Percentiles rank a stretch among this genome's conserved stretches.
phyloP scores from a whole-genome alignment of 2,888 invertebrate genomes.

The Apomyelois bistriatella region DNA sequence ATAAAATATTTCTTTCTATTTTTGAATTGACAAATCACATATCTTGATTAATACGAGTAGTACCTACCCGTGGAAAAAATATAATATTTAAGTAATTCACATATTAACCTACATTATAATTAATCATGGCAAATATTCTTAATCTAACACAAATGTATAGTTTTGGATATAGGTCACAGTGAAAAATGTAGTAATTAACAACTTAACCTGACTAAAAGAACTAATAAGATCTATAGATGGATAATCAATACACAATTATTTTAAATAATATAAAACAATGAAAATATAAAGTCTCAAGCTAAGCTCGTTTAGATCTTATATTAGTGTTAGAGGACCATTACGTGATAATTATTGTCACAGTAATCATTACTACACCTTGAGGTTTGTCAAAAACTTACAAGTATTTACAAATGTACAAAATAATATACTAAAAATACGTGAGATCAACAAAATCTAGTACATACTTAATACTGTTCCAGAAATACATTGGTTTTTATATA shows the following conservation, averaged over 20 bases:
- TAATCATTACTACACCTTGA: slow-evolving; percentile 43
- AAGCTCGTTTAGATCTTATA: slow-evolving; percentile 66
- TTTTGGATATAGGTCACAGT: no score
- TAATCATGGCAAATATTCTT: neutral
- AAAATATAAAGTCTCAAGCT: slow-evolving; percentile 37
- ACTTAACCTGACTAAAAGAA: no score
- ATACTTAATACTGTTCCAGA: slow-evolving; percentile 50
- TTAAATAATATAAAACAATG: slow-evolving; percentile 30
- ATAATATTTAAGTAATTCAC: neutral
- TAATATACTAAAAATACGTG: slow-evolving; percentile 17
- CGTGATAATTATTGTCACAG: slow-evolving; percentile 75
- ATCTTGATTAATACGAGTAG: neutral
- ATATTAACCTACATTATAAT: neutral
- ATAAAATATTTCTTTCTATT: neutral
- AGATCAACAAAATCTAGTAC: slow-evolving; percentile 21
- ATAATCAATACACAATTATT: neutral
- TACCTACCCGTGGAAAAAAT: neutral
- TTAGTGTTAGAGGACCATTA: slow-evolving; percentile 63
- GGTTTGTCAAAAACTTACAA: slow-evolving; percentile 24
- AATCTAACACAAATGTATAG: neutral
- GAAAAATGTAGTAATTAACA: no score
- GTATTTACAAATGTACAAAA: slow-evolving; percentile 33
- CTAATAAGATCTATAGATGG: no score
- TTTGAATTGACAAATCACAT: neutral
- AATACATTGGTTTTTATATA: slow-evolving; percentile 32